Evolutionary conservation across 2,888 invertebrate species (phyloP).

Genomic region (Ophion slaviceki): DNA sequence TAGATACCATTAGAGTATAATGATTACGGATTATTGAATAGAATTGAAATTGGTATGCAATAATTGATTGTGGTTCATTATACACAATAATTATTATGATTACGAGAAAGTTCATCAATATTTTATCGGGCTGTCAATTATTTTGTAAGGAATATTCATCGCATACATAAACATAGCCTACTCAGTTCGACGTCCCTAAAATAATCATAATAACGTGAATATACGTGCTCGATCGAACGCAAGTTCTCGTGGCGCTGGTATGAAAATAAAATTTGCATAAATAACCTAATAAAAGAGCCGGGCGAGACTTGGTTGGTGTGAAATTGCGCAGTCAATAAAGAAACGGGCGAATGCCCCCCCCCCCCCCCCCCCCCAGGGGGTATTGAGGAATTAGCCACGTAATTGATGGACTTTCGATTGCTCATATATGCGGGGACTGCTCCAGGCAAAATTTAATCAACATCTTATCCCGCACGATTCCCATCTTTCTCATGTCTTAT

Average conservation of each 20-base stretch:
- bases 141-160: not conserved
- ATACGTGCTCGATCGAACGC: conserved; percentile 46
- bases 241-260: conserved; percentile 25
- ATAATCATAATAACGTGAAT: conserved; percentile 29
- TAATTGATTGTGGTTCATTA: too few species aligned
- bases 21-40: too few species aligned
- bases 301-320: conserved; percentile 4
- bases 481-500: not conserved
- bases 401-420: conserved; percentile 69
- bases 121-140: not conserved
- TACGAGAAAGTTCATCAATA: not conserved
- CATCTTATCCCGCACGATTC: conserved; percentile 17
- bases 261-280: conserved; percentile 62
- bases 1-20: too few species aligned
- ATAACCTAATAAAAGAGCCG: conserved; percentile 44
- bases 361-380: conserved; percentile 34
- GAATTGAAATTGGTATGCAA: too few species aligned
- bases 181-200: not conserved
- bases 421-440: not conserved
- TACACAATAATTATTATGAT: too few species aligned
- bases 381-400: conserved; percentile 64
- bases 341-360: conserved; percentile 4
- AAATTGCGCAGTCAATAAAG: conserved; percentile 2
- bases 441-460: conserved; percentile 18
- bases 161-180: conserved; percentile 18